Percentiles rank a stretch among this genome's conserved stretches.
These are phyloP conservation scores for Lycodopsis pacificus DNA, from an alignment of 2,797 vertebrate genomes.

Conservation along the genomic window DNA sequence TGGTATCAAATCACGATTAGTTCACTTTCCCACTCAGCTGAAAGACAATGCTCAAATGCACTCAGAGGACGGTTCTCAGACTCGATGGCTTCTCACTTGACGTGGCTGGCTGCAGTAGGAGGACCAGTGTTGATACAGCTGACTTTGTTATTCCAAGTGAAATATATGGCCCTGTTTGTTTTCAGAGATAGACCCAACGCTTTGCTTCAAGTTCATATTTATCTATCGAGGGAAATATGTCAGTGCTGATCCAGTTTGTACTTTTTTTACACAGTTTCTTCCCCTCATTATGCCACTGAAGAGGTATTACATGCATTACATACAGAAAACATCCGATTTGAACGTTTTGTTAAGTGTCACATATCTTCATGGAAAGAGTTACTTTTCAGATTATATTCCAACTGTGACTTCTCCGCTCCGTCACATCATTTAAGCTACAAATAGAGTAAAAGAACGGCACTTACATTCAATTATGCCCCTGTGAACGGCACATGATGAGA, in stretches of 20 bases:
- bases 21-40: constrained; percentile 37
- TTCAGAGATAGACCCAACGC: constrained; percentile 85
- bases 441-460: constrained; percentile 8
- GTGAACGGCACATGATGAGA: constrained; percentile 53
- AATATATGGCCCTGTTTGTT: constrained; percentile 89
- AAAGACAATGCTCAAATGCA: constrained; percentile 52
- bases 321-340: background rate
- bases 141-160: constrained; percentile 88
- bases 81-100: constrained; percentile 75
- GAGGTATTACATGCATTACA: constrained; percentile 16
- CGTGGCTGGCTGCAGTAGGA: constrained; percentile 84
- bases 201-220: constrained; percentile 88
- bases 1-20: constrained; percentile 33
- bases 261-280: constrained; percentile 53
- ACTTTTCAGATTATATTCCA: constrained; percentile 7
- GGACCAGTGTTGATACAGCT: constrained; percentile 92
- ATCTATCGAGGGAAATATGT: constrained; percentile 85
- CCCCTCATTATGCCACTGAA: constrained; percentile 39
- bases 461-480: constrained; percentile 34
- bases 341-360: background rate
- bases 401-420: constrained; percentile 7
- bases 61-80: constrained; percentile 66
- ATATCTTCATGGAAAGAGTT: constrained; percentile 2
- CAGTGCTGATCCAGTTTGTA: constrained; percentile 74
- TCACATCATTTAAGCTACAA: constrained; percentile 10